These are phyloP conservation scores for Aphodius sticticus DNA, from an alignment of 2,888 invertebrate genomes.

Conservation along the genomic window DNA sequence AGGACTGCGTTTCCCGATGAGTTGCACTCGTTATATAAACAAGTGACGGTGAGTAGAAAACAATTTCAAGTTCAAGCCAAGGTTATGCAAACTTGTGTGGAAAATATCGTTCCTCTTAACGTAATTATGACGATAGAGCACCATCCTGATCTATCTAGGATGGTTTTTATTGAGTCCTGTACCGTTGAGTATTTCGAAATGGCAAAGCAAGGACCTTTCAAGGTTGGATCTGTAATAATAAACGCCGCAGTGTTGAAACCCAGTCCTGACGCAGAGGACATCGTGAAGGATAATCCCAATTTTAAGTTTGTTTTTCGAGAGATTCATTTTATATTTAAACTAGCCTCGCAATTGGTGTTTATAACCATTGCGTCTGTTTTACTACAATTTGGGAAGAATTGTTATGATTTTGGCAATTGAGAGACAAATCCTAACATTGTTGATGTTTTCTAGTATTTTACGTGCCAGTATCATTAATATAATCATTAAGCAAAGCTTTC, in stretches of 20 bases:
- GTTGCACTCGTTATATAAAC: constrained; percentile 10
- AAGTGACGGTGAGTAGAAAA: neutral
- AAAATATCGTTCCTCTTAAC: neutral
- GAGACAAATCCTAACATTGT: no score
- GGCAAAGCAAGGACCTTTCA: constrained; percentile 31
- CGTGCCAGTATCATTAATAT: no score
- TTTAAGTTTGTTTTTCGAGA: neutral
- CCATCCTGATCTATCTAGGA: neutral
- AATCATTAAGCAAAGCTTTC: no score
- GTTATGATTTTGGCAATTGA: neutral
- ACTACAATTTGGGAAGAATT: neutral
- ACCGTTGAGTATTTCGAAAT: neutral
- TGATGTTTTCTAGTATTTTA: no score
- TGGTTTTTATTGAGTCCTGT: neutral
- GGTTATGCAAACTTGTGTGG: constrained; percentile 20
- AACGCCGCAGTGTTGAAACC: constrained; percentile 10
- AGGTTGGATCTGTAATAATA: constrained; percentile 30
- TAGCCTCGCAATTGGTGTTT: neutral
- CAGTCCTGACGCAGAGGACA: neutral
- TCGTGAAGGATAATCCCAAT: neutral
- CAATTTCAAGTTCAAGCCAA: constrained; percentile 35
- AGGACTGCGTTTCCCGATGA: constrained; percentile 9
- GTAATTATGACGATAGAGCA: neutral
- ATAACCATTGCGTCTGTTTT: neutral
- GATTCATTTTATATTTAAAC: neutral